A percentile compares a stretch with the other conserved stretches of the same genome.
phyloP scores from a whole-genome alignment of 1,140 invertebrate genomes.

The Danaus plexippus region DNA sequence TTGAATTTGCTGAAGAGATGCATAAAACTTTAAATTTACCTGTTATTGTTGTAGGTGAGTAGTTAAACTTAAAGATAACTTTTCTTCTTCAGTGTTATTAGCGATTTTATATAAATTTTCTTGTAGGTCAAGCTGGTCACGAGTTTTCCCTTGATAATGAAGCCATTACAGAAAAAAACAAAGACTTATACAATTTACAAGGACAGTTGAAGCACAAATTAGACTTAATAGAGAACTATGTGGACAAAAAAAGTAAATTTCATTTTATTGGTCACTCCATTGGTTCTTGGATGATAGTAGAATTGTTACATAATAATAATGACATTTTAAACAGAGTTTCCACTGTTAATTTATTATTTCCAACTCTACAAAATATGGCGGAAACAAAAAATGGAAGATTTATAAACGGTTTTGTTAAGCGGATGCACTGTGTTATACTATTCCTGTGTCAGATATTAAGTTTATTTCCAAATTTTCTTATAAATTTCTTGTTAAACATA shows the following conservation, averaged over 20 bases:
- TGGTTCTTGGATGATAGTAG: slow-evolving; percentile 56
- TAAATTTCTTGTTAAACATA: slow-evolving; percentile 29
- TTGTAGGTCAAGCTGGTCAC: slow-evolving; percentile 58
- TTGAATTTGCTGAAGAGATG: slow-evolving; percentile 45
- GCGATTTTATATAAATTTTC: slow-evolving; percentile 14
- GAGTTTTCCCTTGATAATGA: slow-evolving; percentile 32
- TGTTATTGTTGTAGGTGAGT: slow-evolving; percentile 51
- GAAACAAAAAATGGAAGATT: slow-evolving; percentile 44
- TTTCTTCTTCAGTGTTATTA: slow-evolving; percentile 2
- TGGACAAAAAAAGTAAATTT: slow-evolving; percentile 46
- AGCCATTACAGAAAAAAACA: slow-evolving; percentile 26
- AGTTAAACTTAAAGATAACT: background rate
- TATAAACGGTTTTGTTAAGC: slow-evolving; percentile 42
- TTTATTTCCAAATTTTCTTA: slow-evolving; percentile 32
- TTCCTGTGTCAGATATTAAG: slow-evolving; percentile 34
- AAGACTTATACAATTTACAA: slow-evolving; percentile 47
- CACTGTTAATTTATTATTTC: slow-evolving; percentile 54
- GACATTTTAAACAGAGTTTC: slow-evolving; percentile 28
- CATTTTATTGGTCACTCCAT: slow-evolving; percentile 63
- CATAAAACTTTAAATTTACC: slow-evolving; percentile 37
- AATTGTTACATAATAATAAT: slow-evolving; percentile 38
- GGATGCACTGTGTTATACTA: slow-evolving; percentile 31
- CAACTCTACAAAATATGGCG: slow-evolving; percentile 57
- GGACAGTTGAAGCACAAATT: slow-evolving; percentile 55
- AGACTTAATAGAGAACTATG: slow-evolving; percentile 43